Evolutionary conservation across 92 coral and sea anemone species (phyloP).

Genomic region (Parazoanthus swiftii): DNA sequence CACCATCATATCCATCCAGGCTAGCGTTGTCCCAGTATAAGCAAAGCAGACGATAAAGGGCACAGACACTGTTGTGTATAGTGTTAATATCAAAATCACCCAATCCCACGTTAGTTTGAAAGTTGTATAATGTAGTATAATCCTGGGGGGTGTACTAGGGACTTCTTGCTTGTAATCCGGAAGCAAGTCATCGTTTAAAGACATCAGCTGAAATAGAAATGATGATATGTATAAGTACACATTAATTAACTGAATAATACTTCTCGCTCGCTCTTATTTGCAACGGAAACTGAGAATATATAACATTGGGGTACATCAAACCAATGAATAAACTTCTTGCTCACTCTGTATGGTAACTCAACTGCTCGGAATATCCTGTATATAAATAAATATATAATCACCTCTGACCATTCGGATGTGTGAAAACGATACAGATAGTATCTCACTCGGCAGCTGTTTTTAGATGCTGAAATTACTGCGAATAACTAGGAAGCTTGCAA

Average conservation of each 20-base stretch:
- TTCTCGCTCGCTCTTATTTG: neutral
- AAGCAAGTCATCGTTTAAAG: constrained; percentile 74
- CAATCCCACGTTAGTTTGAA: constrained; percentile 96
- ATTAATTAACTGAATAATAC: neutral
- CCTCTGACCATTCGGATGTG: too few relatives aligned
- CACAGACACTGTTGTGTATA: constrained; percentile 92
- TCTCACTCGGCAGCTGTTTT: too few relatives aligned
- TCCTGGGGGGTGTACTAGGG: constrained; percentile 83
- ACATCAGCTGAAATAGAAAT: constrained; percentile 74
- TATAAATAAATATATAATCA: too few relatives aligned
- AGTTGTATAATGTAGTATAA: constrained; percentile 86
- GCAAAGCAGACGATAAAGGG: constrained; percentile 93
- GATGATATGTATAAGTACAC: neutral
- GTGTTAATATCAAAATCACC: constrained; percentile 82
- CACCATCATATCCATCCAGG: constrained; percentile 78
- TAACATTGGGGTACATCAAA: neutral
- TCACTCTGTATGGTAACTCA: neutral
- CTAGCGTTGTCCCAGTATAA: constrained; percentile 50
- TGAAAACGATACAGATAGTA: too few relatives aligned
- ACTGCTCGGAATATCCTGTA: neutral
- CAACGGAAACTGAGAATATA: neutral
- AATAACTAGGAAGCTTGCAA: too few relatives aligned
- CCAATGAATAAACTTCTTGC: neutral
- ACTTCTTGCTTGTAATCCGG: constrained; percentile 96
- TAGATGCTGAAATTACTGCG: too few relatives aligned